Evolutionary conservation across 2,113 vertebrate species (phyloP), one percentile per base, ranked within the genome.

Genomic region (Paradisaea rubra): DNA sequence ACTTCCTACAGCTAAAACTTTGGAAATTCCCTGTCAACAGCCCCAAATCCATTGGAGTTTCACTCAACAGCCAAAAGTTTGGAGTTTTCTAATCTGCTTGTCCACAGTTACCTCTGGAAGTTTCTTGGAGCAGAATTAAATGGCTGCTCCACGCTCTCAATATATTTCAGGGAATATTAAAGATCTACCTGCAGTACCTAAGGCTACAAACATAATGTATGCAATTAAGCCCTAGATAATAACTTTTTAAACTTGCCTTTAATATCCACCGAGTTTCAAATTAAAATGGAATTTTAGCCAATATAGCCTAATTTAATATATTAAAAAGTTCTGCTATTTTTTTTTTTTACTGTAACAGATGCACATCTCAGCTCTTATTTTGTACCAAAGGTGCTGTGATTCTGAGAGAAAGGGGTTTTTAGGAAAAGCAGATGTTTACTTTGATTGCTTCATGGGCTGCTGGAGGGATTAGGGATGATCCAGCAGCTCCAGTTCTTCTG

Each of bases 221-320:
- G 87, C 77, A 95, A 94, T 94, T 96, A 93, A 94, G 85, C 30
- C 78, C 88, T 20, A 82, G 94, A 89, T 93, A 95, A 95, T 95
- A 85, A 94, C 65, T 94, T 95, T 56, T 85, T 9, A 50, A 91
- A 92, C 45, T 96, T 65, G 65, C 37, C 83, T 87, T 94, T 82
- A 89, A 87, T 96, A 93, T 69, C 73, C 72, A 81, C 27, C 2
- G 27, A 49, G 27, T 78, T 95, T 94, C 30, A 88, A 91, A 94
- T 95, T 79, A 91, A 94, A 96, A 81, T 93, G 73, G 70, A 91
- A 35, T 84, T 84, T 91, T 87, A 84, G 49, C 69, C 61, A 65
- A 16, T 69, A 28, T 50, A 69, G 27, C 25, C 37, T 59, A 52
- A 23, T 92, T 64, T 94, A 64, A 72, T 87, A 72, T 79, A 89